Evolutionary conservation across 1,140 invertebrate genomes (phyloP), one percentile per base, ranked within the genome.

Genomic region (Solen grandis): DNA sequence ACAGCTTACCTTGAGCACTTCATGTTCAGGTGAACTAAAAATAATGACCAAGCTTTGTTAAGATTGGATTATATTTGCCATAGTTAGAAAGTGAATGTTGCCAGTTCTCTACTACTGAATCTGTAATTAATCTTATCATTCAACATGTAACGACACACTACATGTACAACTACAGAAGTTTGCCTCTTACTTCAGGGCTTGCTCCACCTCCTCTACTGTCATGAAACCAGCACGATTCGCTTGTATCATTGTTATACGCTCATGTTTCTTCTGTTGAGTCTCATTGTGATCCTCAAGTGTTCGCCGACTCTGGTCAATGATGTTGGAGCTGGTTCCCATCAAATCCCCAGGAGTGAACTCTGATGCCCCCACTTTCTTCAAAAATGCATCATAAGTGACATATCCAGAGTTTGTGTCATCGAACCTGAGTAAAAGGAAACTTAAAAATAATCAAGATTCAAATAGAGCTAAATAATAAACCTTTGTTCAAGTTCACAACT

Each of bases 191-290:
- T 86, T 88, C 13, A 91, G 82, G 55, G 86, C 82, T 77, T 85
- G 77, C 52, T 88, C 85, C 10, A 91, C 86, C 59, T 88, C 73
- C 22, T 85, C 85, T 14, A 88, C 88, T 0, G 88, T 79, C 88
- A 91, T 88, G 62, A 83, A 81, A 5, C 68, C 76, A 8, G 83
- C 78, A n/a, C 84, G 82, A 33, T 86, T 81, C 25, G 89, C 90
- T 72, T 91, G 90, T 62, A 91, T 87, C 29, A 85, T 80, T 13
- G 90, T 90, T 65, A 89, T 89, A 52, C 85, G 83, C 76, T 90
- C 85, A 29, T 91, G 90, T 70, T 87, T 89, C 50, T 55, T 57
- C 59, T 87, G 84, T 75, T 90, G 89, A 22, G 82, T 55, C 19
- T 78, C 62, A 55, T 85, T 89, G 76, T 90, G 89, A 13, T 88